Evolutionary conservation across 2,888 invertebrate species (phyloP).

Genomic region (Digitonthophagus gazella): DNA sequence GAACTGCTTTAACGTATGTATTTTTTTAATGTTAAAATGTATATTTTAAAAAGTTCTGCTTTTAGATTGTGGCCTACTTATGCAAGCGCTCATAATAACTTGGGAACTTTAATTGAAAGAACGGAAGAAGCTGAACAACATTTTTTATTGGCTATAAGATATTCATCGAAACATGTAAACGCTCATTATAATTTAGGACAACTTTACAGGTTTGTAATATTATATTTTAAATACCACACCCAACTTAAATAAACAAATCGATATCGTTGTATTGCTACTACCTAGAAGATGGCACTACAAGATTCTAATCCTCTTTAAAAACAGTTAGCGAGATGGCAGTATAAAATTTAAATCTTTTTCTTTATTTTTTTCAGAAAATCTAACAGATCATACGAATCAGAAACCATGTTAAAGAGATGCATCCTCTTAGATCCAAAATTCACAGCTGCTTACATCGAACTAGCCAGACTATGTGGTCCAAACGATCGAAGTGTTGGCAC

Average conservation of each 20-base stretch:
- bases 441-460: constrained; percentile 67
- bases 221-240: not conserved
- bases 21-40: constrained; percentile 16
- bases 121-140: constrained; percentile 71
- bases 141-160: constrained; percentile 70
- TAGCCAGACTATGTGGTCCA: constrained; percentile 59
- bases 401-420: constrained; percentile 67
- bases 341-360: not conserved
- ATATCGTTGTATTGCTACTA: no score
- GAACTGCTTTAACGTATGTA: constrained; percentile 73
- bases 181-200: constrained; percentile 84
- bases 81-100: constrained; percentile 84
- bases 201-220: constrained; percentile 67
- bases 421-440: constrained; percentile 66
- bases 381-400: constrained; percentile 64
- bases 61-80: constrained; percentile 80
- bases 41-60: constrained; percentile 27
- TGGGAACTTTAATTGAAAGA: constrained; percentile 73
- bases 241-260: constrained; percentile 1
- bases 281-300: not conserved
- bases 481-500: constrained; percentile 57
- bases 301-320: not conserved
- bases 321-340: not conserved
- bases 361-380: constrained; percentile 57
- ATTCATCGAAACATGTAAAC: constrained; percentile 75